Conservation (phyloP, 2,888 invertebrate species). For the Tuta absoluta region DNA sequence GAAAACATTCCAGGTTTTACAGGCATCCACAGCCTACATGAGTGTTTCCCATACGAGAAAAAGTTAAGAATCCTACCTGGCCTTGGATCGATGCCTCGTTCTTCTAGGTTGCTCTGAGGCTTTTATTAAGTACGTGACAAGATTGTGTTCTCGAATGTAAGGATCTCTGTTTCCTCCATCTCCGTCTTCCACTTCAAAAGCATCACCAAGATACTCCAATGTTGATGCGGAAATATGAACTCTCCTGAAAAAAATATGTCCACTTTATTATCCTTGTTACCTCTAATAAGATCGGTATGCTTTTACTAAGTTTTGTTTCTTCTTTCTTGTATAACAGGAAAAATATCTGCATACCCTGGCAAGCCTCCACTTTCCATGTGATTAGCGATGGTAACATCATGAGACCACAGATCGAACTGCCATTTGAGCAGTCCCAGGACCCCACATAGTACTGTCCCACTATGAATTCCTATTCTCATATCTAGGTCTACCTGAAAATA, state of each 20-base stretch:
- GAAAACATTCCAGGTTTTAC: not conserved
- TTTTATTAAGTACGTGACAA: conserved; percentile 94
- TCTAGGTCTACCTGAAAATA: conserved; percentile 90
- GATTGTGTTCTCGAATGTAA: conserved; percentile 91
- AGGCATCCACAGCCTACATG: too few species aligned
- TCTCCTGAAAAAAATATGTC: conserved; percentile 83
- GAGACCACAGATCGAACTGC: conserved; percentile 97
- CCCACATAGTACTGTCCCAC: conserved; percentile 97
- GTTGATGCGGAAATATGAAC: conserved; percentile 98
- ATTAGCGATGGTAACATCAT: conserved; percentile 97
- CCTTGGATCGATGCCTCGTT: conserved; percentile 70
- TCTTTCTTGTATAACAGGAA: too few species aligned
- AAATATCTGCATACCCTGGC: conserved; percentile 86
- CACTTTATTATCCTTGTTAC: too few species aligned
- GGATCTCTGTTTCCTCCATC: conserved; percentile 91
- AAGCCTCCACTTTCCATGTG: conserved; percentile 98
- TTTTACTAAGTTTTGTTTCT: not conserved
- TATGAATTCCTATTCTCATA: conserved; percentile 99
- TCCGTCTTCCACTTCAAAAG: conserved; percentile 97
- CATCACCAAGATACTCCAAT: conserved; percentile 89
- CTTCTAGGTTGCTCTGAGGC: conserved; percentile 87
- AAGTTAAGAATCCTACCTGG: conserved; percentile 41
- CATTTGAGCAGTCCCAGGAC: conserved; percentile 95
- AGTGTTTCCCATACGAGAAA: not conserved
- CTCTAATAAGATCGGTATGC: not conserved